phyloP scores from a whole-genome alignment of 2,888 invertebrate species.

The Metacarcinus magister region DNA sequence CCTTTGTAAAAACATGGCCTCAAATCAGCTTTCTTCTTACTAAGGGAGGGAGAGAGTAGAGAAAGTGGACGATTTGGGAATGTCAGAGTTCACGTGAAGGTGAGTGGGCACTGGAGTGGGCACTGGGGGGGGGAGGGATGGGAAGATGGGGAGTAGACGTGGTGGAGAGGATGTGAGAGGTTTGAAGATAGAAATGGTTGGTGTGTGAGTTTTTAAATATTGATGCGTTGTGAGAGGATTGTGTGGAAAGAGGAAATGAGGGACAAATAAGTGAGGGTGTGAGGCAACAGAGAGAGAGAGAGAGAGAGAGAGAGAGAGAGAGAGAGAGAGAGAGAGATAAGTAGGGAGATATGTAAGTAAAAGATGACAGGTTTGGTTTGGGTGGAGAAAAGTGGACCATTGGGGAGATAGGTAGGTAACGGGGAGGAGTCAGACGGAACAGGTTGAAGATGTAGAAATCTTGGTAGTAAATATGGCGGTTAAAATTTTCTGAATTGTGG shows the following conservation, averaged over 20 bases:
- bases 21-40: constrained; percentile 22
- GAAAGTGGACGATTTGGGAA: constrained; percentile 27
- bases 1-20: constrained; percentile 26
- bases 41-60: constrained; percentile 47
- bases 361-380: background rate
- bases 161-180: background rate
- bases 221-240: too few species aligned
- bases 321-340: background rate
- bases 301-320: constrained; percentile 9
- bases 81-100: constrained; percentile 14
- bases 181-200: background rate
- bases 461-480: background rate
- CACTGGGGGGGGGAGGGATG: background rate
- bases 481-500: background rate
- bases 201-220: too few species aligned
- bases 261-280: background rate
- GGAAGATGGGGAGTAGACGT: background rate
- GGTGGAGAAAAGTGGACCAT: background rate
- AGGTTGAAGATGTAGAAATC: background rate
- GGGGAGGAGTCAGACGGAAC: background rate
- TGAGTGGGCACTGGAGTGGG: constrained; percentile 1
- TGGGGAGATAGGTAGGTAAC: background rate
- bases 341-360: background rate
- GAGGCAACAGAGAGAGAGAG: background rate
- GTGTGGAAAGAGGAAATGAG: too few species aligned